Conservation (phyloP, 2,888 invertebrate genomes). For the Acanthococcus lagerstroemiae region DNA sequence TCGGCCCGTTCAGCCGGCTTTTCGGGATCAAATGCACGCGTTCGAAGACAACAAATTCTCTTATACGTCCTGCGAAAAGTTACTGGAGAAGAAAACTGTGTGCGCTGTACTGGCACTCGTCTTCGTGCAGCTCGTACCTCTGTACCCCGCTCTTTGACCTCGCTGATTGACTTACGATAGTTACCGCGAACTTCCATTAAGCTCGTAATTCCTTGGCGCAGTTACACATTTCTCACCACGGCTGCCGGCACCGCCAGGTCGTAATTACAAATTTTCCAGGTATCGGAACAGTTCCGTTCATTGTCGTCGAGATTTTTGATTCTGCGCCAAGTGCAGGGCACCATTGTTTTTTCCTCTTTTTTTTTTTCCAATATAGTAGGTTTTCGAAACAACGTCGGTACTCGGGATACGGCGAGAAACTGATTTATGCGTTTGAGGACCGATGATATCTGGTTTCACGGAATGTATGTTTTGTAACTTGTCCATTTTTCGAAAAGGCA, state of each 20-base stretch:
- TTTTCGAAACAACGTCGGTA: not conserved
- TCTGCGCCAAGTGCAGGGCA: not conserved
- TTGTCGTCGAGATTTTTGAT: not conserved
- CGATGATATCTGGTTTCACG: constrained; percentile 30
- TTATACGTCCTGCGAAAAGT: too few relatives aligned
- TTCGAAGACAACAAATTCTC: not conserved
- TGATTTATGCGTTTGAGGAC: constrained; percentile 26
- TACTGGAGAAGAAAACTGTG: too few relatives aligned
- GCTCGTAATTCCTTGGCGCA: not conserved
- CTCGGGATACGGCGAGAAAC: constrained; percentile 14
- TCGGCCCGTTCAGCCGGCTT: not conserved
- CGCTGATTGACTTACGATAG: not conserved
- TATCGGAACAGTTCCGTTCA: not conserved
- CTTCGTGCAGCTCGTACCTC: too few relatives aligned
- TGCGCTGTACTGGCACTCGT: too few relatives aligned
- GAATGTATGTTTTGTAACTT: constrained; percentile 29
- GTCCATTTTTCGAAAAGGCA: constrained; percentile 27
- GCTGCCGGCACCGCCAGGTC: not conserved
- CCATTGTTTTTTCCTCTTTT: not conserved
- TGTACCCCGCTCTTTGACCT: not conserved
- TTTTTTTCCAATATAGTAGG: not conserved
- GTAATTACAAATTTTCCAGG: not conserved
- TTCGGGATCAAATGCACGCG: not conserved
- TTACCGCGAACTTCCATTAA: not conserved
- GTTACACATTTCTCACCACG: not conserved